Base-by-base conservation (phyloP, 2,113 vertebrate species). In the Nansenia antarctica region DNA sequence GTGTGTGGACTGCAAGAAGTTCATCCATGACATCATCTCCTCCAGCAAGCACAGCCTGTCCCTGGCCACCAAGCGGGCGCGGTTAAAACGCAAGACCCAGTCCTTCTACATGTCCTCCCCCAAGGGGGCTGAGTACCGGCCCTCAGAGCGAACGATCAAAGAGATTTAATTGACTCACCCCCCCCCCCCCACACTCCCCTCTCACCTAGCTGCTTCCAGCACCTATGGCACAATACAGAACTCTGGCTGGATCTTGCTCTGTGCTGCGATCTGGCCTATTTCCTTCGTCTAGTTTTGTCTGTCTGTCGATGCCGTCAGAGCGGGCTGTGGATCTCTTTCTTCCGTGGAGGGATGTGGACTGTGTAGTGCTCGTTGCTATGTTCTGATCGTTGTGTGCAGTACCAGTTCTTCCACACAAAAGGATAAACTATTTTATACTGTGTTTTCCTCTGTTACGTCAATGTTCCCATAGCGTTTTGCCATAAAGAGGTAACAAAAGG, bases 1-100 rank as follows among this genome's bases (percentile, higher is more conserved):
- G 76, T 99, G 98, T 0, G 96, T 99, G 77, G 97, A 99, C 94
- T 99, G 98, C 89, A 99, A 96, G 88, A 98, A 94, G 88, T 99
- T 99, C 86, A 98, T 99, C 91, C 94, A 91, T 0, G 98, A 99
- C 80, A 98, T 99, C 85, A 99, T 99, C 82, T 95, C 85, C 58
- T 98, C 97, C 4, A 96, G 98, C 89, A 96, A 95, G 74, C 95
- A 93, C 85, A 99, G 98, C 87, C 91, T 99, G 20, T 95, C 96
- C 0, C 90, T 99, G 92, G 98, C 98, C 85, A 98, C 95, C 89
- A 98, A 96, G 74, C 86, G 98, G 59, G 95, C 96, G 53, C 94
- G 95, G 59, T 93, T 98, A 82, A 99, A 98, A 94, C 94, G 94
- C 89, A 99, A 98, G 62, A 97, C 98, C 0, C 97, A 97, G 78